Evolutionary conservation across 2,113 vertebrate genomes (phyloP).

Genomic region (Acrocephalus kingi): DNA sequence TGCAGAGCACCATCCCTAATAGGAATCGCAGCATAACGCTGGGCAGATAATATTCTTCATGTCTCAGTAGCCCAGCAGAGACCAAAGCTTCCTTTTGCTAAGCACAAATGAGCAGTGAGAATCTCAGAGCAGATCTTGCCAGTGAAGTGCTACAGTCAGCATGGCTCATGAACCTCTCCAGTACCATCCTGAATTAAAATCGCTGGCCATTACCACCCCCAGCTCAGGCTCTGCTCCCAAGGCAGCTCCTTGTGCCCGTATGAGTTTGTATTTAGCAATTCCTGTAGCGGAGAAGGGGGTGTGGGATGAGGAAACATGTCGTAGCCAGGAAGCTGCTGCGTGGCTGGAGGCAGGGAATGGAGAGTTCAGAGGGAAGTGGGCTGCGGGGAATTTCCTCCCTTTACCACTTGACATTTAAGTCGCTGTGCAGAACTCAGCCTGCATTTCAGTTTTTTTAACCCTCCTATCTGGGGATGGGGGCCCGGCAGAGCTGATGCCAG

Average conservation of each 20-base stretch:
- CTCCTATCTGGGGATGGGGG: not conserved
- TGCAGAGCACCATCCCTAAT: constrained; percentile 40
- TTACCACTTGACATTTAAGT: constrained; percentile 41
- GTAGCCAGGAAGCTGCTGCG: constrained; percentile 59
- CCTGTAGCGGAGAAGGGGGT: not conserved
- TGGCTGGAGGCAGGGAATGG: constrained; percentile 63
- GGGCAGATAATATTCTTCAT: not conserved
- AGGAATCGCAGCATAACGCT: not conserved
- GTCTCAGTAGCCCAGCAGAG: not conserved
- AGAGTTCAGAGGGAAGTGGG: constrained; percentile 61
- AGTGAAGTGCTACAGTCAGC: not conserved
- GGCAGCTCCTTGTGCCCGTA: not conserved
- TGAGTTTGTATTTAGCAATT: constrained; percentile 8
- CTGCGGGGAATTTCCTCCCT: constrained; percentile 56
- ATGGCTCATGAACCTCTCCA: not conserved
- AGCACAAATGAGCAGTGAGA: not conserved
- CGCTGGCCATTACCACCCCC: not conserved
- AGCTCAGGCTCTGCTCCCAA: not conserved
- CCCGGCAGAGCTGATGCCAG: not conserved
- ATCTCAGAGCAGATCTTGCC: not conserved
- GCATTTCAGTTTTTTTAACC: not conserved
- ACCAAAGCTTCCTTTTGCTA: not conserved
- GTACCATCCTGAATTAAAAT: not conserved
- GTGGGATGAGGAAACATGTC: constrained; percentile 45
- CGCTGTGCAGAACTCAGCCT: not conserved